Evolutionary conservation across 1,140 invertebrate species (phyloP).

Genomic region (Drosophila prosaltans): DNA sequence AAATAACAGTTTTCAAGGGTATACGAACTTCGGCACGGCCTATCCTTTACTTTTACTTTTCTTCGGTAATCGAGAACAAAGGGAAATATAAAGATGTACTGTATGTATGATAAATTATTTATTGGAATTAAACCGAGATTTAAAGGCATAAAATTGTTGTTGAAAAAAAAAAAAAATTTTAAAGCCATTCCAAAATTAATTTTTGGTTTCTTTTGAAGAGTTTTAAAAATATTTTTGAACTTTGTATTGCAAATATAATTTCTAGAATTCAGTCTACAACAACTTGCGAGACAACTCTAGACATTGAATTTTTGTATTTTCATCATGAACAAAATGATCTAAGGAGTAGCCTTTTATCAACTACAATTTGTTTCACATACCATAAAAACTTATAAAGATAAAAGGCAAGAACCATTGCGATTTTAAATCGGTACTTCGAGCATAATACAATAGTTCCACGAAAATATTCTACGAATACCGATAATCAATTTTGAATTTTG

Average conservation of each 20-base stretch:
- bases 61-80: too few relatives aligned
- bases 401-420: not conserved
- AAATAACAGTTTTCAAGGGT: too few relatives aligned
- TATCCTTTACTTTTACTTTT: too few relatives aligned
- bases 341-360: not conserved
- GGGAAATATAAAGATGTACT: not conserved
- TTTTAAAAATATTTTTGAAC: not conserved
- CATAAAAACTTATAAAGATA: not conserved
- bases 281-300: not conserved
- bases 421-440: not conserved
- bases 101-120: conserved; percentile 3
- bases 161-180: too few relatives aligned
- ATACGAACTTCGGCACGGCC: too few relatives aligned
- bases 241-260: not conserved
- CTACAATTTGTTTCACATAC: not conserved
- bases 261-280: not conserved
- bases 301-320: not conserved
- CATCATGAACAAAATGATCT: not conserved
- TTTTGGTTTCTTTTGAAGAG: not conserved
- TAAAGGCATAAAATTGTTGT: too few relatives aligned
- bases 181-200: too few relatives aligned
- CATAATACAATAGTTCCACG: not conserved
- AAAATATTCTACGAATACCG: not conserved
- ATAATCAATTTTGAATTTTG: conserved; percentile 7
- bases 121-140: not conserved